Evolutionary conservation across 2,113 vertebrate species (phyloP), one percentile per base, ranked within the genome.

Genomic region (Perognathus longimembris): DNA sequence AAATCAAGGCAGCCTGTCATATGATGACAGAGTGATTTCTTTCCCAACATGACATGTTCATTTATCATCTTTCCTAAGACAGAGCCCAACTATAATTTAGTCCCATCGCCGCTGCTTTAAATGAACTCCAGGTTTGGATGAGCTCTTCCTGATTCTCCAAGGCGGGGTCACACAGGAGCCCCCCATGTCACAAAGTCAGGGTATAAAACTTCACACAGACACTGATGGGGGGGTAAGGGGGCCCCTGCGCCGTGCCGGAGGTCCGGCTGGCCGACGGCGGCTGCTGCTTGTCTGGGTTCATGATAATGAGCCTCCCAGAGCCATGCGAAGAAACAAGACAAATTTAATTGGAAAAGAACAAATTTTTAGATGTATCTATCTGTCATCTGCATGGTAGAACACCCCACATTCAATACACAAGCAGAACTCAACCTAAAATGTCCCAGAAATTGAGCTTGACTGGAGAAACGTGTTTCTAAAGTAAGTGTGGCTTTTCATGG

Each of bases 61-160:
- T 97, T 96, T 91, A 94, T 97, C 96, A 96, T 96, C 94, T 94
- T 96, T 95, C 94, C 89, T 75, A 40, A 96, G 89, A 96, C 94
- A 96, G 93, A 90, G 86, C 64, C 70, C 64, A 74, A 50, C 84
- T 79, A 45, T 92, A 96, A 97, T 96, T 93, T 85, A 87, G 94
- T 94, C 89, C 73, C 95, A 78, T 75, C 1, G 45, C 77, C 93
- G n/a, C 84, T 66, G 89, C 90, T 89, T n/a, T 94, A 96, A 93
- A 89, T 66, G 92, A 94, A 94, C 94, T 81, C 84, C 2, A 6
- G 38, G 32, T 84, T 63, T 30, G 36, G 57, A 90, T 74, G 80
- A 61, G 45, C 69, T 92, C 32, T n/a, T 28, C 88, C 67, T 77
- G 91, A 78, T 81, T 89, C 86, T 86, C 89, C 73, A 64, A 30